Percentiles rank a stretch among this genome's conserved stretches.
Conservation (phyloP, 2,888 invertebrate species). For the Dolichomitus sp. region DNA sequence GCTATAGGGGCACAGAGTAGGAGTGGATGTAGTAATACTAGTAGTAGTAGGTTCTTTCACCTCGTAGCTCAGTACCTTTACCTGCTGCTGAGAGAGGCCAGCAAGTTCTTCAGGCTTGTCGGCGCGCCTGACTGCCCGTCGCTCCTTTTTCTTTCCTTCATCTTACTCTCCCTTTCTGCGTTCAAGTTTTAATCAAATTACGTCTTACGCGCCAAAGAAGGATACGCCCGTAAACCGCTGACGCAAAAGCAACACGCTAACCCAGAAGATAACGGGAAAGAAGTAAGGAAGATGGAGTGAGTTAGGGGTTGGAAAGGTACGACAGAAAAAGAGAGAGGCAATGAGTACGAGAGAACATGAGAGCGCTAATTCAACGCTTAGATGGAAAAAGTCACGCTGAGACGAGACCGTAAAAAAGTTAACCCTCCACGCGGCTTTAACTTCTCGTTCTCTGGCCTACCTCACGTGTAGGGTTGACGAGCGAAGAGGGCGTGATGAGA, state of each 20-base stretch:
- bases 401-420: slow-evolving; percentile 53
- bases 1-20: neutral
- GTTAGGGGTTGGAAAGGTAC: slow-evolving; percentile 1
- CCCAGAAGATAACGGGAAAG: slow-evolving; percentile 30
- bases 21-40: slow-evolving; percentile 10
- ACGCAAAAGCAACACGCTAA: slow-evolving; percentile 68
- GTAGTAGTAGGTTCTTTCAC: slow-evolving; percentile 48
- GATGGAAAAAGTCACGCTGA: slow-evolving; percentile 52
- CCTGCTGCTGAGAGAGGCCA: slow-evolving; percentile 35
- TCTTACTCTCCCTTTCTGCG: slow-evolving; percentile 39
- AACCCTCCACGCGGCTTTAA: slow-evolving; percentile 23
- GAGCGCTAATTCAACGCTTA: slow-evolving; percentile 64
- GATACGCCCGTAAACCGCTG: slow-evolving; percentile 73
- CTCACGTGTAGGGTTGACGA: slow-evolving; percentile 21
- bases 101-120: slow-evolving; percentile 55
- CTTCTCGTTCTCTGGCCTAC: neutral
- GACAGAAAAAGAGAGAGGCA: slow-evolving; percentile 22
- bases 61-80: slow-evolving; percentile 48
- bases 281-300: slow-evolving; percentile 29
- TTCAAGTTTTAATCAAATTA: slow-evolving; percentile 80
- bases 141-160: slow-evolving; percentile 22
- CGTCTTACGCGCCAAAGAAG: slow-evolving; percentile 72
- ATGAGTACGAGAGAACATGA: slow-evolving; percentile 58
- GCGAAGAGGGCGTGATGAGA: neutral
- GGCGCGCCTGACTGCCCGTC: slow-evolving; percentile 21